These are phyloP conservation scores for Petroica traversi DNA, from an alignment of 2,113 vertebrate species.

Conservation along the genomic window DNA sequence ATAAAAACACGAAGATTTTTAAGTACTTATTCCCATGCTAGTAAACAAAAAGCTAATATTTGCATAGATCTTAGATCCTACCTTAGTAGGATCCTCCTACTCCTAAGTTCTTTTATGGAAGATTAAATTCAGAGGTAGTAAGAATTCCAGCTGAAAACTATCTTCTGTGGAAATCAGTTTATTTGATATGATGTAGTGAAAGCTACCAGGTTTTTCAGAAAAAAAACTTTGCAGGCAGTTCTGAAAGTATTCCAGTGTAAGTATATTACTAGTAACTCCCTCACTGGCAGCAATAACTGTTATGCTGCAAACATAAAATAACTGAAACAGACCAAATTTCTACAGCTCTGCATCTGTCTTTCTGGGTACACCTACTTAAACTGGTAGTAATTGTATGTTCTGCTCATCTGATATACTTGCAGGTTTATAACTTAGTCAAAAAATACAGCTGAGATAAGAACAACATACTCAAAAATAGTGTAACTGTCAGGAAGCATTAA, in stretches of 20 bases:
- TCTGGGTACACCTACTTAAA: neutral
- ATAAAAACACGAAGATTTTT: neutral
- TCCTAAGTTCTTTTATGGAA: neutral
- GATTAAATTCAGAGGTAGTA: neutral
- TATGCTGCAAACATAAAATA: neutral
- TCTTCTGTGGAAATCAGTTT: neutral
- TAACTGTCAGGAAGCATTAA: neutral
- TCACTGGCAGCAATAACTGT: neutral
- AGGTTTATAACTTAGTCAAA: neutral
- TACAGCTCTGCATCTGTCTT: neutral
- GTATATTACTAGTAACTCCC: neutral
- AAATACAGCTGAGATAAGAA: neutral
- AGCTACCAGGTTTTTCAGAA: neutral
- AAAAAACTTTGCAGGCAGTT: neutral
- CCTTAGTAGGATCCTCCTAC: neutral
- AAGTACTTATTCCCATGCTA: neutral
- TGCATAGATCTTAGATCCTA: neutral
- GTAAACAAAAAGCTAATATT: neutral
- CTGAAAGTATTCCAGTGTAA: neutral
- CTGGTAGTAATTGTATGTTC: neutral
- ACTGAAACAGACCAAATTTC: neutral
- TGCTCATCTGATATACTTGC: neutral
- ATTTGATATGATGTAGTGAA: neutral
- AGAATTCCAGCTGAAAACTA: neutral
- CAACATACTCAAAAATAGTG: neutral